Percentiles rank a stretch among this genome's conserved stretches.
Conservation (phyloP, 2,888 invertebrate genomes). For the Marronus borbonicus region DNA sequence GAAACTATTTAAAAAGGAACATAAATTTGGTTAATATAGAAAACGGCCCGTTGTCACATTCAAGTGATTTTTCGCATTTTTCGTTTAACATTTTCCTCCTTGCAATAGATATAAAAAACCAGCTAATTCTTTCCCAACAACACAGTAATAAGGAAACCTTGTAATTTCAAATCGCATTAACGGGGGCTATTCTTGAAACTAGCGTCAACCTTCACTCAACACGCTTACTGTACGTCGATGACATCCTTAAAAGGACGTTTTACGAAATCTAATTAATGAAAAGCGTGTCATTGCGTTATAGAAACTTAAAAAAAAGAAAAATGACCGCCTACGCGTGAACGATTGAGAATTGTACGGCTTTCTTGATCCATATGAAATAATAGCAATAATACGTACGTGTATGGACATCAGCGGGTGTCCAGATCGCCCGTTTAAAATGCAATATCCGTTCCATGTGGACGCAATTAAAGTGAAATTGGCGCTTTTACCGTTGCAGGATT, state of each 20-base stretch:
- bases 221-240: not conserved
- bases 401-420: not conserved
- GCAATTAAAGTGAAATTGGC: constrained; percentile 8
- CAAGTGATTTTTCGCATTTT: too few species aligned
- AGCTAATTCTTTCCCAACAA: not conserved
- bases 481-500: constrained; percentile 1
- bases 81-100: too few species aligned
- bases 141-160: constrained; percentile 11
- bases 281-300: constrained; percentile 34
- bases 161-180: constrained; percentile 27
- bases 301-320: not conserved
- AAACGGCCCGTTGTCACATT: too few species aligned
- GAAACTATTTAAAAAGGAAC: too few species aligned
- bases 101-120: not conserved
- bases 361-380: not conserved
- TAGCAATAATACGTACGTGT: too few species aligned
- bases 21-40: too few species aligned
- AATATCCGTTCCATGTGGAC: not conserved
- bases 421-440: not conserved
- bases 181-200: not conserved
- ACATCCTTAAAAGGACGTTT: constrained; percentile 33
- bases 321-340: not conserved
- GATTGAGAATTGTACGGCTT: not conserved
- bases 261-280: constrained; percentile 41
- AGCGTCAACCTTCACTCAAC: not conserved